Percentiles rank a stretch among this genome's conserved stretches.
These are phyloP conservation scores for Pasiphila rectangulata DNA, from an alignment of 2,888 invertebrate species.

Conservation along the genomic window DNA sequence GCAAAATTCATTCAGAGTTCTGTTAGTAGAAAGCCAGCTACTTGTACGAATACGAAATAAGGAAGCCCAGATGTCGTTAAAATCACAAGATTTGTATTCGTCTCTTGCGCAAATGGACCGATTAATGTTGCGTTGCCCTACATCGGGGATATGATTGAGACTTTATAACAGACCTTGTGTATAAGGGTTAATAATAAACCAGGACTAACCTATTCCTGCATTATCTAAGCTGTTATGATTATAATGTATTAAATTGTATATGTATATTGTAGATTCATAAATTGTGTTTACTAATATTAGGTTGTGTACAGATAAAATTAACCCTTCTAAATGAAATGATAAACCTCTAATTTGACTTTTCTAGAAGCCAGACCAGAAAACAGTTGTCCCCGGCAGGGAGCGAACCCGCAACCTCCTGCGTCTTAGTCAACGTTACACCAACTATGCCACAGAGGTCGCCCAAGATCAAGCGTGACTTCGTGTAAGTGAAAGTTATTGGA, in stretches of 20 bases:
- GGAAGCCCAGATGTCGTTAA: conserved; percentile 48
- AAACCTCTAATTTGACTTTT: too few species aligned
- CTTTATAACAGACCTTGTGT: neutral
- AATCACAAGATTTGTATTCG: conserved; percentile 46
- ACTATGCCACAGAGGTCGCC: too few species aligned
- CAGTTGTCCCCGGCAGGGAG: too few species aligned
- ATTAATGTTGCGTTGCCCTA: conserved; percentile 23
- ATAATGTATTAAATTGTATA: too few species aligned
- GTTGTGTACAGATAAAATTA: too few species aligned
- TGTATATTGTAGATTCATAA: too few species aligned
- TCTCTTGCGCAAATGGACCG: conserved; percentile 39
- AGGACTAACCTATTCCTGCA: neutral
- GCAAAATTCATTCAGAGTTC: conserved; percentile 39
- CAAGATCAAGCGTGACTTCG: too few species aligned
- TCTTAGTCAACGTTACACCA: too few species aligned
- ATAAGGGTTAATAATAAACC: neutral
- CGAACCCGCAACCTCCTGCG: too few species aligned
- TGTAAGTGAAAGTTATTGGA: conserved; percentile 28
- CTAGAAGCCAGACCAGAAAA: too few species aligned
- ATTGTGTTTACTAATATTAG: too few species aligned
- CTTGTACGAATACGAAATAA: conserved; percentile 54
- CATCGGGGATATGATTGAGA: conserved; percentile 20
- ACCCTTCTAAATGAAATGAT: too few species aligned
- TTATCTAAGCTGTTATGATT: neutral
- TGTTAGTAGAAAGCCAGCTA: conserved; percentile 47